Base-by-base conservation (phyloP, 1,140 invertebrate species). In the Laupala kohalensis region DNA sequence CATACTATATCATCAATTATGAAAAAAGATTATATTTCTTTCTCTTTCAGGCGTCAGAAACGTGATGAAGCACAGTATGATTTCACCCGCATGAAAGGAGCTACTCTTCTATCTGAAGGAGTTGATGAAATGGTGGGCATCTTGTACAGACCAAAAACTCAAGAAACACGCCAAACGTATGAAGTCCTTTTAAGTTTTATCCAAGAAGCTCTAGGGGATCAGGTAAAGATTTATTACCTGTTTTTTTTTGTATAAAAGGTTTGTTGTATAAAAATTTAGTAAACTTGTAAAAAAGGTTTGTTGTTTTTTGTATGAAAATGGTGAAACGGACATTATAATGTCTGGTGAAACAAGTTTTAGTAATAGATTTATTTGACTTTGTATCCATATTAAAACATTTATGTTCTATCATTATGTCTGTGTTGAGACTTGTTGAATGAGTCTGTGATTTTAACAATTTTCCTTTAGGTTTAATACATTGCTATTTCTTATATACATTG, bases 161-260 rank as follows among this genome's bases (percentile, higher is more conserved):
- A 96, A 80, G 96, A 99, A 82, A 99, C 98, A 0, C 84, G 95
- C 71, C 94, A 98, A 78, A 98, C 96, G 0, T 99, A 99, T 78
- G 97, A 99, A 80, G 88, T 98, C 26, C 83, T 99, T 30, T 83
- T 99, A 3, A 95, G 92, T 78, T 97, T 98, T 77, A 95, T 99
- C 77, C 96, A 99, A 84, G 94, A 96, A 78, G 92, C 95, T n/a
- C 83, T 99, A 1, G 96, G 97, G 23, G 97, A 99, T 84, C 95
- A 98, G 82, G 86, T 87, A 77, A 19, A 25, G 23, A 24, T 6
- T 0, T 64, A 3, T 15, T 6, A 66, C 19, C 27, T 2, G 25
- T 15, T 4, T 66, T 66, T 66, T 15, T 25, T 9, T 12, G n/a
- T 5, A 5, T 1, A 66, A 66, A 66, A 19, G 6, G n/a, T n/a